Base-by-base conservation (phyloP, 1,140 invertebrate species). In the Diabrotica undecimpunctata region DNA sequence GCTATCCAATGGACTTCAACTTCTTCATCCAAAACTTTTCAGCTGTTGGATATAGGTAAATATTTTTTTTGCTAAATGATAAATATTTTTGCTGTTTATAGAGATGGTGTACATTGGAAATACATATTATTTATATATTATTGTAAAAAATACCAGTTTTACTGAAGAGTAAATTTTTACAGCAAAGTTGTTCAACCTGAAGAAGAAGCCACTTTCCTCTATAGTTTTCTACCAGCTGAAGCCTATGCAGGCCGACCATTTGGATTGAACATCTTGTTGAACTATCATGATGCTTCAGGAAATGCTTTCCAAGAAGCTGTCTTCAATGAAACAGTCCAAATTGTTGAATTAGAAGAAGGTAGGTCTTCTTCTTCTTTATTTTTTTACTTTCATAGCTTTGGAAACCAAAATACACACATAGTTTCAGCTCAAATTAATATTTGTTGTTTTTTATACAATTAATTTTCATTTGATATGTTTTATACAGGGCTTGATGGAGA, bases 321-420 rank as follows among this genome's bases (percentile, higher is more conserved):
- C 0, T 99, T 95, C 84, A 99, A 99, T 80, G 94, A 98, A 81
- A 99, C 97, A n/a, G 86, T 99, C 6, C 93, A 94, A 79, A 94
- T 99, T 69, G 87, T 96, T 39, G 97, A 99, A 82, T 84, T 98
- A 53, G 96, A 98, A 71, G 96, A 98, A 80, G 96, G 75, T 74
- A 70, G 64, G 36, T n/a, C 60, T 54, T 64, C 10, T 46, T 39
- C n/a, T 63, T 0, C 4, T 25, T 25, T 25, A 25, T 25, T 1
- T 25, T 25, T 25, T 25, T 25, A 25, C 25, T 25, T 25, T 25
- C 25, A 25, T 25, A 25, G 25, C 25, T 25, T 4, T 25, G 25
- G 4, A 25, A 25, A 25, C 25, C 25, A 25, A 25, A 25, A 25
- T 25, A 25, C 4, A 25, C 25, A 25, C 25, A 25, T 25, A 25